Evolutionary conservation across 2,888 invertebrate species (phyloP).

Genomic region (Dendrolimus houi): DNA sequence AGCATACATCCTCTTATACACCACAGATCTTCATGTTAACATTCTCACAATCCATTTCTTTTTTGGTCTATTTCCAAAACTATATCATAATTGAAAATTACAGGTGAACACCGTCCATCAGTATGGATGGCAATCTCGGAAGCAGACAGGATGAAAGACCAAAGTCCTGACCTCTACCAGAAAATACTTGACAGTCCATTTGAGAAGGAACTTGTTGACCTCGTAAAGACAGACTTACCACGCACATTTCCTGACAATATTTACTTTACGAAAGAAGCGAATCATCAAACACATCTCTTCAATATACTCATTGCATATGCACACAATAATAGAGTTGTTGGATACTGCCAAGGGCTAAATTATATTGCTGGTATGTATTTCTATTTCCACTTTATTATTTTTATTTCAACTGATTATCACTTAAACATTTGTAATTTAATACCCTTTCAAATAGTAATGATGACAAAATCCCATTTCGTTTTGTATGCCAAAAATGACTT

Average conservation of each 20-base stretch:
- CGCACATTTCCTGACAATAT: constrained; percentile 97
- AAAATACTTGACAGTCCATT: constrained; percentile 81
- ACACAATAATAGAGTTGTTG: constrained; percentile 89
- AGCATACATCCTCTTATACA: no score
- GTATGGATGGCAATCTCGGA: constrained; percentile 94
- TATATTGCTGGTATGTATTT: constrained; percentile 84
- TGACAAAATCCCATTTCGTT: no score
- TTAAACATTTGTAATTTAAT: no score
- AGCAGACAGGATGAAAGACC: constrained; percentile 80
- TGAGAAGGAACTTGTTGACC: constrained; percentile 84
- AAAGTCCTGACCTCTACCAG: constrained; percentile 80
- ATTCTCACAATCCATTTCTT: no score
- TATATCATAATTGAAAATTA: constrained; percentile 4
- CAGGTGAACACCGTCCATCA: constrained; percentile 77
- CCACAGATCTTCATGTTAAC: no score
- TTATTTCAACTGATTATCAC: no score
- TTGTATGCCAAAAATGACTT: no score
- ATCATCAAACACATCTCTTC: constrained; percentile 85
- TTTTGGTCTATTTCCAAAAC: no score
- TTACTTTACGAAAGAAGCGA: constrained; percentile 87
- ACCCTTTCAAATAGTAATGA: no score
- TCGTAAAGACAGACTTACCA: constrained; percentile 92
- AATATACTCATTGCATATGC: constrained; percentile 93
- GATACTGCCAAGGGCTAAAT: constrained; percentile 97
- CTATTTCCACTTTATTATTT: background rate